Evolutionary conservation across 37 sponge, comb jelly and placozoan genomes (phyloP), one percentile per base, ranked within the genome.

Genomic region (Hormiphora californensis): DNA sequence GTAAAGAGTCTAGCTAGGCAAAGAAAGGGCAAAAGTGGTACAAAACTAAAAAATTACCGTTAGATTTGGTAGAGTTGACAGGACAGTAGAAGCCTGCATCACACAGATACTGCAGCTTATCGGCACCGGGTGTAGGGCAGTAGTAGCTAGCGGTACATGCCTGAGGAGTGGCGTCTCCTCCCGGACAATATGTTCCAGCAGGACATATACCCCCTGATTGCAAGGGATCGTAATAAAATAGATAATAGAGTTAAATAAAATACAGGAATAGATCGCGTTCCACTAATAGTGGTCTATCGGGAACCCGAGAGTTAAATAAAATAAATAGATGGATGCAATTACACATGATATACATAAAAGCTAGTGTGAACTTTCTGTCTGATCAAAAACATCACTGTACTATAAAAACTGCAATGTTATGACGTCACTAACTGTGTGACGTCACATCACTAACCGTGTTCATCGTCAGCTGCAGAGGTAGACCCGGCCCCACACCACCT

Each of bases 51-150:
- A n/a, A n/a, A n/a, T n/a, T n/a, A n/a, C 81, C 81, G 15, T 39
- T 86, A 28, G 86, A 21, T 22, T 31, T 23, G 8, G 25, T 19
- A n/a, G 86, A 86, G 40, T 28, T 32, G 5, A 30, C 86, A 5
- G 81, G 46, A 43, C 89, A 88, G 85, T 63, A 88, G 28, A 54
- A 88, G 11, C 89, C 89, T 3, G 89, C 89, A 35, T n/a, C 43
- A 55, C 89, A 88, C 55, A 3, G 30, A 4, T 39, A 17, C 11
- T 30, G 40, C 53, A 63, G 37, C 32, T 85, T 40, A 31, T 19
- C 36, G 37, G 38, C 31, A 2, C 85, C 85, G 35, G 39, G 7
- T n/a, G 37, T 38, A 4, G 37, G 25, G 22, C 89, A 88, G 85
- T 87, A 88, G 55, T 44, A 73, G 44, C 86, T 31, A 17, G 31